These are phyloP conservation scores for Sebastes steindachneri DNA, from an alignment of 2,797 vertebrate species.

Conservation along the genomic window DNA sequence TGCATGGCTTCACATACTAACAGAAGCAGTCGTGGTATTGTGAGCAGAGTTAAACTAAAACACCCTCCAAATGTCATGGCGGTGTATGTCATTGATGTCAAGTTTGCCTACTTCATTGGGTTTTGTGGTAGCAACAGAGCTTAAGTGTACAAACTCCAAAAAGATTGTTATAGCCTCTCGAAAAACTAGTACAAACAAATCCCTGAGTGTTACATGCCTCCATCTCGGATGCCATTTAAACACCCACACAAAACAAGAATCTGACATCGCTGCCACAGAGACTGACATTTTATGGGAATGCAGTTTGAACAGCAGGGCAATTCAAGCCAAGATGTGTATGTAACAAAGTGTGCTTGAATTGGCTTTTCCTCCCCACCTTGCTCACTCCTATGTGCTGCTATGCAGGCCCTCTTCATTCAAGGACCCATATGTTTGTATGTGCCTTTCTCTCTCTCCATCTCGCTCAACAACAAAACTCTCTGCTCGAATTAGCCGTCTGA, in stretches of 20 bases:
- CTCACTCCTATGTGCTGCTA: constrained; percentile 2
- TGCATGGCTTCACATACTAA: neutral
- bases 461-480: constrained; percentile 21
- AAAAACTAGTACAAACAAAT: constrained; percentile 16
- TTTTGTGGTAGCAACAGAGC: neutral
- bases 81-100: neutral
- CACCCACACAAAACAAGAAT: constrained; percentile 32
- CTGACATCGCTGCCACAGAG: constrained; percentile 23
- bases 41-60: neutral
- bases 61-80: neutral
- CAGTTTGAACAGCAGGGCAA: constrained; percentile 47
- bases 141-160: constrained; percentile 8
- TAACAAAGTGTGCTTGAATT: constrained; percentile 24
- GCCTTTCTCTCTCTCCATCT: neutral
- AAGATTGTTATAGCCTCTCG: neutral
- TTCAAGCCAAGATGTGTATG: constrained; percentile 34
- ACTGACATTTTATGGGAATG: constrained; percentile 47
- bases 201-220: constrained; percentile 6
- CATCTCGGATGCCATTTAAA: constrained; percentile 47
- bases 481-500: neutral
- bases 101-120: neutral
- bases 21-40: neutral
- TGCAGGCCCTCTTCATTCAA: constrained; percentile 38
- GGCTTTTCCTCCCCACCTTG: neutral
- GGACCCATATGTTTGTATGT: constrained; percentile 16